These are phyloP conservation scores for Dicrostonyx torquatus DNA, from an alignment of 2,797 vertebrate genomes.

Conservation along the genomic window DNA sequence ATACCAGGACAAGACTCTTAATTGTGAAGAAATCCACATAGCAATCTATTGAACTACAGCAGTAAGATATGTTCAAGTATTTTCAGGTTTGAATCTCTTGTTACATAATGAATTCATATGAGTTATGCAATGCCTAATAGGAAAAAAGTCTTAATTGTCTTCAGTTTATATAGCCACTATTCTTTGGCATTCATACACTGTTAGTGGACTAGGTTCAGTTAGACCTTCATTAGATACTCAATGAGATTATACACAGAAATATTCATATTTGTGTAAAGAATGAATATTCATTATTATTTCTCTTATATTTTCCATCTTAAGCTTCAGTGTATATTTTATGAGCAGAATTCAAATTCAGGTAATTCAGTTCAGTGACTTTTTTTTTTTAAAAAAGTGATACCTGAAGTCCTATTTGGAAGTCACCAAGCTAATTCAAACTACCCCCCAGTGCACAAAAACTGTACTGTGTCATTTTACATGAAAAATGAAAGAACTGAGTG, in stretches of 20 bases:
- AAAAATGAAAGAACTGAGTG: not conserved
- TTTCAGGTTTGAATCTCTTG: not conserved
- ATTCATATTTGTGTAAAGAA: conserved; percentile 18
- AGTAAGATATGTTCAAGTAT: not conserved
- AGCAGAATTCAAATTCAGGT: not conserved
- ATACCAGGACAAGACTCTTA: not conserved
- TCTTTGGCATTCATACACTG: not conserved
- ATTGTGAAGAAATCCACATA: not conserved
- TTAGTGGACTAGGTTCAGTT: not conserved
- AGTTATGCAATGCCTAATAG: not conserved
- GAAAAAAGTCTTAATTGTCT: not conserved
- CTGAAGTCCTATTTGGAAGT: conserved; percentile 1
- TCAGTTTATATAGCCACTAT: not conserved
- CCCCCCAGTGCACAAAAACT: conserved; percentile 36
- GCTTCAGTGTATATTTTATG: not conserved
- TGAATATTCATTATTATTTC: not conserved
- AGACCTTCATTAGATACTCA: not conserved
- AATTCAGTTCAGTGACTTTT: not conserved
- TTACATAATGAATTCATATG: not conserved
- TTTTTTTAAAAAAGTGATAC: not conserved
- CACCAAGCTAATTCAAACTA: not conserved
- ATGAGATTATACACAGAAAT: not conserved
- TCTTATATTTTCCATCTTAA: not conserved
- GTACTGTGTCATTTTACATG: not conserved
- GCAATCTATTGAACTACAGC: not conserved